These are phyloP conservation scores for Centroberyx gerrardi DNA, from an alignment of 2,797 vertebrate genomes.

Conservation along the genomic window DNA sequence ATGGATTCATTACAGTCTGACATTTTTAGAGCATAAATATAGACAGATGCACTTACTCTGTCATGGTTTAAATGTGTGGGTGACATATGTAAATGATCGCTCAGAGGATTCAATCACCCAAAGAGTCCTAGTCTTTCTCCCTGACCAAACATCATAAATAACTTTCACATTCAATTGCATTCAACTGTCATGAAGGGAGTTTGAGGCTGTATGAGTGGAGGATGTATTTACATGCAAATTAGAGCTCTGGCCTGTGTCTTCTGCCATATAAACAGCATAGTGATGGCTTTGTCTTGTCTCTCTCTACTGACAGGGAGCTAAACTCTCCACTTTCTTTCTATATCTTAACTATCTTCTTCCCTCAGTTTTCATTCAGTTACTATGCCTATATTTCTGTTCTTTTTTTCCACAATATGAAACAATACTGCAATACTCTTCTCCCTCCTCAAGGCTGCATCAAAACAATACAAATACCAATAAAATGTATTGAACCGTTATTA, in stretches of 20 bases:
- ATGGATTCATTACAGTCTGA: neutral
- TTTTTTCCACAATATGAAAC: neutral
- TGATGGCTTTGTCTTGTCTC: neutral
- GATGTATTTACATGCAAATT: neutral
- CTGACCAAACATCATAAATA: slow-evolving; percentile 4
- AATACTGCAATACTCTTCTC: neutral
- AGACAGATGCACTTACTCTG: neutral
- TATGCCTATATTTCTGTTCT: neutral
- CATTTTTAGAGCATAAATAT: neutral
- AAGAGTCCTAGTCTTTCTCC: neutral
- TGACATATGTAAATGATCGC: neutral
- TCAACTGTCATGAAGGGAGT: neutral
- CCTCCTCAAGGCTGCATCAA: slow-evolving; percentile 4
- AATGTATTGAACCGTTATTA: neutral
- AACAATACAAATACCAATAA: neutral
- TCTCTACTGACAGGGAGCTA: neutral
- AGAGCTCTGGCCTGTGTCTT: neutral
- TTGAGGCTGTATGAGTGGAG: neutral
- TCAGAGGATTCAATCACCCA: neutral
- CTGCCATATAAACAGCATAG: neutral
- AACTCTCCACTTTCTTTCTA: neutral
- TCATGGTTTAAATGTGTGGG: neutral
- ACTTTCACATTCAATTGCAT: neutral
- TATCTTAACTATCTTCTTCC: neutral
- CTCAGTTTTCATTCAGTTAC: neutral